Base-by-base conservation (phyloP, 2,113 vertebrate genomes). In the Rallus limicola region DNA sequence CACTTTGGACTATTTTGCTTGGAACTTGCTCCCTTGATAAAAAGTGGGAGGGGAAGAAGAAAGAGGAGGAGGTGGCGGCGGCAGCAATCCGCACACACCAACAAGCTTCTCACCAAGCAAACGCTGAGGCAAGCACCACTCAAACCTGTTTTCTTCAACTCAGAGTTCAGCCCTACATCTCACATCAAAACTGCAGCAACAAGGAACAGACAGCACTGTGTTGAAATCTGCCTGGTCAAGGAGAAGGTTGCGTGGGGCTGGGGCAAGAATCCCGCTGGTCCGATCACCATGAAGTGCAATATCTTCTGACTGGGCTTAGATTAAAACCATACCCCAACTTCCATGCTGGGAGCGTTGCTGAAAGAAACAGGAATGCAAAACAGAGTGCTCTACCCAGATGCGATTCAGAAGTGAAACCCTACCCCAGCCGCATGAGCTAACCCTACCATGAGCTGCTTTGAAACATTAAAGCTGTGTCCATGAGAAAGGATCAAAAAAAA, bases 241-340 rank as follows among this genome's bases (percentile, higher is more conserved):
- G 70, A 88, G 42, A 71, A 69, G 13, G 8, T 31, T 5, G 26
- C 2, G 1, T 16, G 24, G 59, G 40, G 58, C 65, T 88, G 70
- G 64, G 72, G 82, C 6, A 19, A 82, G 88, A 96, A 90, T 52
- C 50, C 50, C 78, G 31, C 23, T 44, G 80, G 88, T 75, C 80
- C 46, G 77, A 91, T 94, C 76, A 71, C 74, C 75, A 86, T 50
- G 70, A 86, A 85, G 56, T 36, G 70, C 78, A 90, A 5, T 31
- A 38, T 90, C 91, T 97, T 94, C 74, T 92, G 95, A 95, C 90
- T 96, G 58, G 58, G 67, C 82, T 91, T 48, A 96, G 94, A 98
- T 97, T 97, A 95, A 97, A 98, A 97, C 94, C 96, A 97, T 97
- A 90, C 67, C 46, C 70, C 64, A 62, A 85, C 71, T 95, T 97